phyloP scores from a whole-genome alignment of 2,888 invertebrate genomes.

The Dendrolimus houi region DNA sequence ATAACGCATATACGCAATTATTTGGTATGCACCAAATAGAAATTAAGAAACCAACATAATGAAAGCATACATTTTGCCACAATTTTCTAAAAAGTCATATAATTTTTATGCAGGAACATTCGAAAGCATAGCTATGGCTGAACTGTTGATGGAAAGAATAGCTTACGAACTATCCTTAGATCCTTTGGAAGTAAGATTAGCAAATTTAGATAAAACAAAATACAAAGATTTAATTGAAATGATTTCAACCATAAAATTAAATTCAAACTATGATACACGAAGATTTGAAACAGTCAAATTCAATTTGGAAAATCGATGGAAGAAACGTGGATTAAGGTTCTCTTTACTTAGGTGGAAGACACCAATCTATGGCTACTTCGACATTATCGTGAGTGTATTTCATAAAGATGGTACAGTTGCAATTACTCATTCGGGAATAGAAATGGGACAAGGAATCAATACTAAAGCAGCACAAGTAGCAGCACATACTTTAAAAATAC shows the following conservation, averaged over 20 bases:
- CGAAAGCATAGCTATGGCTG: slow-evolving; percentile 72
- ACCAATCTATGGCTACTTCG: slow-evolving; percentile 30
- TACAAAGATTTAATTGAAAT: slow-evolving; percentile 47
- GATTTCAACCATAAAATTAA: slow-evolving; percentile 64
- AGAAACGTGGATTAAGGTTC: slow-evolving; percentile 79
- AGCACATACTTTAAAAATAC: slow-evolving; percentile 78
- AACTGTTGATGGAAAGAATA: slow-evolving; percentile 79
- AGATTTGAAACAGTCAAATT: slow-evolving; percentile 62
- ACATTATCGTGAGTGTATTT: slow-evolving; percentile 77
- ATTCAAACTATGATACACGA: slow-evolving; percentile 69
- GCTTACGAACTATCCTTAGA: slow-evolving; percentile 69
- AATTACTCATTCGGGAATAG: slow-evolving; percentile 79
- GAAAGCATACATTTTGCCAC: too few species aligned
- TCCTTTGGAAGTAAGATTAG: slow-evolving; percentile 69
- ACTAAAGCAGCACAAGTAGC: slow-evolving; percentile 81
- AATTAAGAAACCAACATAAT: too few species aligned
- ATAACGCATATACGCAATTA: too few species aligned
- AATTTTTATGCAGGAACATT: slow-evolving; percentile 41
- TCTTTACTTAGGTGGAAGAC: slow-evolving; percentile 78
- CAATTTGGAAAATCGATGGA: slow-evolving; percentile 82
- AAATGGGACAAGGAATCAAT: slow-evolving; percentile 84
- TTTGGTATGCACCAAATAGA: too few species aligned
- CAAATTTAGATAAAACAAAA: slow-evolving; percentile 52
- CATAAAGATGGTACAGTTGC: slow-evolving; percentile 77
- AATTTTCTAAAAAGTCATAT: too few species aligned